Conservation (phyloP, 2,113 vertebrate species). For the Excalfactoria chinensis region DNA sequence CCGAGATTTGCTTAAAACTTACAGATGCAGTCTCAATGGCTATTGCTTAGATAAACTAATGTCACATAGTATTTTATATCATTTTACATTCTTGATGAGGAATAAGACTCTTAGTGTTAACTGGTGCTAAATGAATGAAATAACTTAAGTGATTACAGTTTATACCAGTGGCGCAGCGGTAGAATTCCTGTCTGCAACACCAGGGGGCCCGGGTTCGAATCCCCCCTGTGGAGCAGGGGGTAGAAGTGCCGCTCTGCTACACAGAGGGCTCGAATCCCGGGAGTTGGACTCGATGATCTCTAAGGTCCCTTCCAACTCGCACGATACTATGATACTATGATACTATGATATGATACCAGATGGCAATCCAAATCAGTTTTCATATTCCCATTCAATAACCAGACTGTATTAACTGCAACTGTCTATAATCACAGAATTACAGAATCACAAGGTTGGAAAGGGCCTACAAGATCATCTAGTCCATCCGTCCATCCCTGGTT, state of each 20-base stretch:
- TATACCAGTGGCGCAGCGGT: no score
- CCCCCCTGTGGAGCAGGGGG: no score
- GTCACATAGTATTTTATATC: not conserved
- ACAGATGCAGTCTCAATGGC: not conserved
- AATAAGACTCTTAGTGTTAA: not conserved
- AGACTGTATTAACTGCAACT: not conserved
- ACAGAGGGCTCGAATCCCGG: no score
- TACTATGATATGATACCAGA: no score
- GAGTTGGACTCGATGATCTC: no score
- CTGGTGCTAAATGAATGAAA: not conserved
- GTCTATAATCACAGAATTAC: not conserved
- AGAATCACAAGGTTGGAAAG: no score
- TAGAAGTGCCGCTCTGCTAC: no score
- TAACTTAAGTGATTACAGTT: not conserved
- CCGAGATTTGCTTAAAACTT: not conserved
- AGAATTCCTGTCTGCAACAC: no score
- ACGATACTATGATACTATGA: no score
- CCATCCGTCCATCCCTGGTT: not conserved
- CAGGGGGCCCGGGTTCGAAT: no score
- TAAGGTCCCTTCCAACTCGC: no score
- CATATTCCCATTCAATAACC: not conserved
- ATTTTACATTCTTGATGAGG: not conserved
- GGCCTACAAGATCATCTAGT: no score
- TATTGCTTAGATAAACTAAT: not conserved
- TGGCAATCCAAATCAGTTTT: not conserved